Evolutionary conservation across 1,140 invertebrate species (phyloP).

Genomic region (Paraescarpia echinospica): DNA sequence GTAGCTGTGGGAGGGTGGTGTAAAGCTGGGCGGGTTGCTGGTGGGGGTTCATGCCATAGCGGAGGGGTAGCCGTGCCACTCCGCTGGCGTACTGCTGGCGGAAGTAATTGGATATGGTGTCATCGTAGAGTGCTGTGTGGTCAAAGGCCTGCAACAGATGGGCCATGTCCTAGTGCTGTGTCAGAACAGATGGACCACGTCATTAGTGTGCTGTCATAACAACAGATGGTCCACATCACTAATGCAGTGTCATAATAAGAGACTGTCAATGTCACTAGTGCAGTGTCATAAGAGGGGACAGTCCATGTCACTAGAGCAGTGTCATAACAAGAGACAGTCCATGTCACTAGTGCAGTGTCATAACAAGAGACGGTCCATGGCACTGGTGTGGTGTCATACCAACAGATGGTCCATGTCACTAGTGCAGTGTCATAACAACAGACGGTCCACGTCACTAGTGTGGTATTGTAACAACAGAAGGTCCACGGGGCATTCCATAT

Average conservation of each 20-base stretch:
- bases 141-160: constrained; percentile 83
- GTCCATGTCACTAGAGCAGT: constrained; percentile 6
- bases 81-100: constrained; percentile 82
- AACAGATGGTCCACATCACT: too few species aligned
- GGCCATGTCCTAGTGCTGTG: background rate
- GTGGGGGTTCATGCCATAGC: constrained; percentile 98
- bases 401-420: constrained; percentile 3
- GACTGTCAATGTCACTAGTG: constrained; percentile 2
- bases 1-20: constrained; percentile 78
- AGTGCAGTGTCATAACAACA: constrained; percentile 2
- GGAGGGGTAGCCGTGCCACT: constrained; percentile 76
- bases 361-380: too few species aligned
- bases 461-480: too few species aligned
- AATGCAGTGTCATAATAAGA: too few species aligned
- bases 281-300: background rate
- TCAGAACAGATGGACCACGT: background rate
- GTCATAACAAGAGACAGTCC: constrained; percentile 25
- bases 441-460: too few species aligned
- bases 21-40: constrained; percentile 92
- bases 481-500: too few species aligned
- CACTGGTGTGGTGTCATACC: too few species aligned
- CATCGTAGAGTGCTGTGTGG: constrained; percentile 92
- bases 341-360: too few species aligned
- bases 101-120: constrained; percentile 94
- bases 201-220: background rate